A percentile compares a stretch with the other conserved stretches of the same genome.
These are phyloP conservation scores for Berghia stephanieae DNA, from an alignment of 1,140 invertebrate genomes.

Conservation along the genomic window DNA sequence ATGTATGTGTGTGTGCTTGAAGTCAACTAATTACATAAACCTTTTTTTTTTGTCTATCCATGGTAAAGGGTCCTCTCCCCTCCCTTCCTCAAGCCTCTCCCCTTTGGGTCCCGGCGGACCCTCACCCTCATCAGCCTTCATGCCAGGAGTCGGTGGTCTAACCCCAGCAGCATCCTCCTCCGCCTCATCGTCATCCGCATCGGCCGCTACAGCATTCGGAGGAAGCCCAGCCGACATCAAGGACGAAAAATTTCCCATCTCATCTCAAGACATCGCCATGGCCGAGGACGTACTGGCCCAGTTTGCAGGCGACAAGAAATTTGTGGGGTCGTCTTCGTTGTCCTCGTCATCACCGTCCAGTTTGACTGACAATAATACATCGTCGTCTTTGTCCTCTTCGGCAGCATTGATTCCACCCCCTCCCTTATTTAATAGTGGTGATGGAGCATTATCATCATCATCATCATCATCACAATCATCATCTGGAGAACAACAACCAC, in stretches of 20 bases:
- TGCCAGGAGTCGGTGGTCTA: too few species aligned
- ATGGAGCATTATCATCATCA: not conserved
- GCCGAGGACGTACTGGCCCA: slow-evolving; percentile 30
- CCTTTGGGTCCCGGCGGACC: slow-evolving; percentile 14
- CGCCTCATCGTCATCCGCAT: not conserved
- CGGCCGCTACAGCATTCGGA: not conserved
- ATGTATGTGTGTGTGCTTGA: too few species aligned
- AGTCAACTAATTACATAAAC: too few species aligned
- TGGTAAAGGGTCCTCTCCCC: too few species aligned
- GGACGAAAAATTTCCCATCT: slow-evolving; percentile 30
- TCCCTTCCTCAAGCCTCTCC: slow-evolving; percentile 29
- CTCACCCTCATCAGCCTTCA: not conserved
- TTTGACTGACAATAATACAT: not conserved
- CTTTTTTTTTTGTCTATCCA: not conserved
- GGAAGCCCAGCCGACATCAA: slow-evolving; percentile 1
- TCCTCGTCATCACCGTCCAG: slow-evolving; percentile 19
- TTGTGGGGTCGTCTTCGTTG: not conserved
- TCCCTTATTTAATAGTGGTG: too few species aligned
- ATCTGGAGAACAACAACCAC: not conserved
- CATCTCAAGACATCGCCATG: slow-evolving; percentile 32
- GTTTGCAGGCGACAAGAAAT: slow-evolving; percentile 27
- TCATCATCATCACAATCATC: not conserved
- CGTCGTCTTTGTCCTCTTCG: too few species aligned
- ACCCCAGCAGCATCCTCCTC: not conserved
- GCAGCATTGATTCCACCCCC: too few species aligned